phyloP scores from a whole-genome alignment of 2,797 vertebrate species.

The Danio albolineatus region DNA sequence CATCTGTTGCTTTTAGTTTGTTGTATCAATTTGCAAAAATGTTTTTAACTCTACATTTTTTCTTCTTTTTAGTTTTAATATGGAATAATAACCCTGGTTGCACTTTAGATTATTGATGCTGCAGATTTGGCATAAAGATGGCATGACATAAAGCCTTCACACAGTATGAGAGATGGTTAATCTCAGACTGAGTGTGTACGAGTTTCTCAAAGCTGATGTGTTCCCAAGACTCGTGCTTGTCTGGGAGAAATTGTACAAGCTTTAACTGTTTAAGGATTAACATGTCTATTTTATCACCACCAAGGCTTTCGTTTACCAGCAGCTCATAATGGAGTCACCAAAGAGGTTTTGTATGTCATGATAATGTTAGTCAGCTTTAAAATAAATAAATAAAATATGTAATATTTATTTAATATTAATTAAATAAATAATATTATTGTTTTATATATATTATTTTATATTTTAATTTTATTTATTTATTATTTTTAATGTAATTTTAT shows the following conservation, averaged over 20 bases:
- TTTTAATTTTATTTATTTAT: too few species aligned
- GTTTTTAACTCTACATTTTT: neutral
- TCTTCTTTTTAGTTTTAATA: neutral
- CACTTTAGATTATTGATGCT: conserved; percentile 9
- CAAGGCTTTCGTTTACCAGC: neutral
- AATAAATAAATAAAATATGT: too few species aligned
- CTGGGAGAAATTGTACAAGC: neutral
- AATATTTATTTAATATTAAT: too few species aligned
- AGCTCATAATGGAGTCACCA: conserved; percentile 20
- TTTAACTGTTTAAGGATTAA: conserved; percentile 10
- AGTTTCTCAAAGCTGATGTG: neutral
- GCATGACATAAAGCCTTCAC: conserved; percentile 18
- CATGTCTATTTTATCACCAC: conserved; percentile 1
- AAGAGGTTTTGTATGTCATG: neutral
- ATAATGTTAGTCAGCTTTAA: neutral
- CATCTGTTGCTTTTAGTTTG: neutral
- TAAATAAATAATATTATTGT: too few species aligned
- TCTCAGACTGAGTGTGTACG: conserved; percentile 3
- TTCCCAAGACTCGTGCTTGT: neutral
- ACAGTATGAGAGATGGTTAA: conserved; percentile 12
- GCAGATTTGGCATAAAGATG: neutral
- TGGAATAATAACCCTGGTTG: neutral
- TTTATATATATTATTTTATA: too few species aligned
- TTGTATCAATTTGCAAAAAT: neutral
- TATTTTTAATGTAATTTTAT: too few species aligned